Percentiles rank a stretch among this genome's conserved stretches.
These are phyloP conservation scores for Homarus gammarus DNA, from an alignment of 2,888 invertebrate genomes.

Conservation along the genomic window DNA sequence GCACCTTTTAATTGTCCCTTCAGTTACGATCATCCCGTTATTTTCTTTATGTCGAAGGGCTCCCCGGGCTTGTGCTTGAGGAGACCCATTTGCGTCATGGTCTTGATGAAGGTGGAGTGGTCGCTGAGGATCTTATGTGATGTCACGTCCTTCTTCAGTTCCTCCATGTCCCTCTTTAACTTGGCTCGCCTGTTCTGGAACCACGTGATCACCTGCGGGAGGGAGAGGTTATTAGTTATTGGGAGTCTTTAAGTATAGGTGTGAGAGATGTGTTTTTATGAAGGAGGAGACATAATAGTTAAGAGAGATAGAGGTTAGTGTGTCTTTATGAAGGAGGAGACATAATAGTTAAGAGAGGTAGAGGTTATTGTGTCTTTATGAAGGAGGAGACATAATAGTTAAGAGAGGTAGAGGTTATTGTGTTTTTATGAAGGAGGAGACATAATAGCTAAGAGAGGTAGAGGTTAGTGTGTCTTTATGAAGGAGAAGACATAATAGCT, in stretches of 20 bases:
- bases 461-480: too few relatives aligned
- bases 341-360: too few relatives aligned
- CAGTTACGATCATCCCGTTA: constrained; percentile 6
- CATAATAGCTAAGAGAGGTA: too few relatives aligned
- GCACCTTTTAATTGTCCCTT: neutral
- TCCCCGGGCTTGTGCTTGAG: constrained; percentile 70
- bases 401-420: too few relatives aligned
- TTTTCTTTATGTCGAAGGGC: constrained; percentile 49
- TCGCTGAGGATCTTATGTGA: constrained; percentile 78
- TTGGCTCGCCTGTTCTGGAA: constrained; percentile 96
- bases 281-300: too few relatives aligned
- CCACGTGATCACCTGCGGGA: constrained; percentile 93
- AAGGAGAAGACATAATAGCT: too few relatives aligned
- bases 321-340: too few relatives aligned
- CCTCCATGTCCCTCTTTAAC: constrained; percentile 97
- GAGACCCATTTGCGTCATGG: constrained; percentile 74
- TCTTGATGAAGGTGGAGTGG: constrained; percentile 73
- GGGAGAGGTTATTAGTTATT: neutral
- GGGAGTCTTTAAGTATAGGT: constrained; percentile 83
- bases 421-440: too few relatives aligned
- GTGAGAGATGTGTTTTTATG: too few relatives aligned
- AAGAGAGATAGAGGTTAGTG: too few relatives aligned
- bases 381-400: too few relatives aligned
- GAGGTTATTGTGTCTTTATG: too few relatives aligned
- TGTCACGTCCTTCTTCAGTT: constrained; percentile 97